These are phyloP conservation scores for Pandemis cinnamomeana DNA, from an alignment of 2,888 invertebrate species.

Conservation along the genomic window DNA sequence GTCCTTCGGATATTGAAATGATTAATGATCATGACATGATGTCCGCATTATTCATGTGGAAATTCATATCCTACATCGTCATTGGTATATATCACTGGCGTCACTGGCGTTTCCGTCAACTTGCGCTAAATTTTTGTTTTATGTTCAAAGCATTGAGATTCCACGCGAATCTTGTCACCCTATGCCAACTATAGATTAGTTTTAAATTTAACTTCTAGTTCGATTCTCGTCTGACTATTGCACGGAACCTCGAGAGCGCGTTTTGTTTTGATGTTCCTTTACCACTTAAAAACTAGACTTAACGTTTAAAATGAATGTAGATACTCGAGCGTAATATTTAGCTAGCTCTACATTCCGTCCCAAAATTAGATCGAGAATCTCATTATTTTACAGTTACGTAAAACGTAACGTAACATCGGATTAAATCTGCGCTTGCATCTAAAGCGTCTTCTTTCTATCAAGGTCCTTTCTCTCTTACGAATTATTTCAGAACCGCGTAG, in stretches of 20 bases:
- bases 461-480: slow-evolving; percentile 29
- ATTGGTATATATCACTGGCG: slow-evolving; percentile 3
- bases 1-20: slow-evolving; percentile 16
- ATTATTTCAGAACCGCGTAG: slow-evolving; percentile 36
- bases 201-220: too few relatives aligned
- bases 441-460: slow-evolving; percentile 24
- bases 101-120: not conserved
- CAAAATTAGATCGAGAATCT: slow-evolving; percentile 14
- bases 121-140: not conserved
- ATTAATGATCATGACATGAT: slow-evolving; percentile 16
- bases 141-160: not conserved
- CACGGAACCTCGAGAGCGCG: too few relatives aligned
- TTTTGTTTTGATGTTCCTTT: not conserved
- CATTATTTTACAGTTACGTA: slow-evolving; percentile 24
- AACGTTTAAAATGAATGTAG: not conserved
- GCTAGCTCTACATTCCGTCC: slow-evolving; percentile 15
- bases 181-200: not conserved
- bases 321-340: not conserved
- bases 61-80: not conserved
- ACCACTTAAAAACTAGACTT: too few relatives aligned
- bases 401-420: slow-evolving; percentile 29
- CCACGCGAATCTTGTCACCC: not conserved
- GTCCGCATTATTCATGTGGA: not conserved
- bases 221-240: too few relatives aligned
- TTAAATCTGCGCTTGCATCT: slow-evolving; percentile 20